Conservation (phyloP, 2,113 vertebrate species). For the Syrrhaptes paradoxus region DNA sequence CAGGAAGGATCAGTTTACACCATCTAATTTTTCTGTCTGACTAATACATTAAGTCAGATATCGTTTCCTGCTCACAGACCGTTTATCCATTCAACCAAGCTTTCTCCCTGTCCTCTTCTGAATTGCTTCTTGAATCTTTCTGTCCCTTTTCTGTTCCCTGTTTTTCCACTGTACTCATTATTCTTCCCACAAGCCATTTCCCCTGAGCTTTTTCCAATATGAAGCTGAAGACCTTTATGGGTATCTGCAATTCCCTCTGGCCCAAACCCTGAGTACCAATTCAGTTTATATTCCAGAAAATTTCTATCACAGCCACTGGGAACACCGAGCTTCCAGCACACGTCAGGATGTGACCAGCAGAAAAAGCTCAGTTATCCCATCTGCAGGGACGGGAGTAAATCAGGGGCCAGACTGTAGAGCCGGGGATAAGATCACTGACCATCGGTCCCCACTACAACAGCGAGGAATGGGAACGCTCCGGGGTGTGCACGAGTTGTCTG, state of each 20-base stretch:
- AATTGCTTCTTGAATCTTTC: background rate
- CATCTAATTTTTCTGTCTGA: conserved; percentile 77
- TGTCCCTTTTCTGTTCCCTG: background rate
- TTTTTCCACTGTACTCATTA: background rate
- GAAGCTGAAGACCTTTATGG: background rate
- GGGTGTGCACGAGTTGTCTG: accelerated
- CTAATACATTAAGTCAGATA: conserved; percentile 74
- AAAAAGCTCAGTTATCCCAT: background rate
- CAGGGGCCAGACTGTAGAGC: background rate
- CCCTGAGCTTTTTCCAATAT: background rate
- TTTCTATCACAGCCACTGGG: background rate
- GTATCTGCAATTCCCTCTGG: background rate
- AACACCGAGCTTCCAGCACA: background rate
- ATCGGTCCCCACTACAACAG: background rate
- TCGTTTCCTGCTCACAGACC: conserved; percentile 59
- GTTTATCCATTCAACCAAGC: conserved; percentile 35
- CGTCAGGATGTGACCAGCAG: background rate
- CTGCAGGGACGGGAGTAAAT: background rate
- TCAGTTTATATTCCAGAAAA: background rate
- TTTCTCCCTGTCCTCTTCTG: background rate
- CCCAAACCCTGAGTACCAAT: background rate
- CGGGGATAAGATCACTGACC: background rate
- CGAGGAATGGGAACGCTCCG: accelerated
- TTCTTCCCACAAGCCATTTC: background rate
- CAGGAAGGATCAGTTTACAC: conserved; percentile 71